Evolutionary conservation across 2,888 invertebrate genomes (phyloP).

Genomic region (Eulithis prunata): DNA sequence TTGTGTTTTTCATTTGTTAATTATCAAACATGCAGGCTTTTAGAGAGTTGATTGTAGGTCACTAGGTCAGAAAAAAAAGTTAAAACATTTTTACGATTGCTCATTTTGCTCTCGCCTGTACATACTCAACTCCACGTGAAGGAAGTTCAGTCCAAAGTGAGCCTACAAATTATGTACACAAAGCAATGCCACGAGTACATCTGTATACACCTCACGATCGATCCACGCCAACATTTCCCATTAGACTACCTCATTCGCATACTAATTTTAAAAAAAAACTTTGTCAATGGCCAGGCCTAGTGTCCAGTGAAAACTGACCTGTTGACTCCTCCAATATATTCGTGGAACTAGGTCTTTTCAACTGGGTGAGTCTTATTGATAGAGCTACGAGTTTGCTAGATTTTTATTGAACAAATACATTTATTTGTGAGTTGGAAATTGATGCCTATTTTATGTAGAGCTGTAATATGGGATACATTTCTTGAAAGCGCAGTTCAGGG

Average conservation of each 20-base stretch:
- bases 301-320: too few relatives aligned
- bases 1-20: too few relatives aligned
- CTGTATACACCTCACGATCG: constrained; percentile 27
- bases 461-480: constrained; percentile 10
- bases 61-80: too few relatives aligned
- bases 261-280: constrained; percentile 33
- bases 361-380: constrained; percentile 13
- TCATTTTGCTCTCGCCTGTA: too few relatives aligned
- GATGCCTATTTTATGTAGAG: constrained; percentile 24
- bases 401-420: constrained; percentile 4
- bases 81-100: too few relatives aligned
- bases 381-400: background rate
- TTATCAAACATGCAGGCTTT: too few relatives aligned
- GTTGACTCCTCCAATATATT: too few relatives aligned
- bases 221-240: constrained; percentile 39
- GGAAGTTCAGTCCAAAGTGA: constrained; percentile 17
- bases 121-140: constrained; percentile 15
- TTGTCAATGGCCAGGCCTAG: constrained; percentile 30
- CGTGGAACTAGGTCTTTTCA: constrained; percentile 7
- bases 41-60: too few relatives aligned
- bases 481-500: constrained; percentile 12
- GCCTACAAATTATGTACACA: constrained; percentile 20
- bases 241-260: constrained; percentile 29
- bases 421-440: background rate
- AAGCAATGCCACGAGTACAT: constrained; percentile 29